A percentile compares a stretch with the other conserved stretches of the same genome.
Conservation (phyloP, 2,888 invertebrate genomes). For the Stenotaenia linearis region DNA sequence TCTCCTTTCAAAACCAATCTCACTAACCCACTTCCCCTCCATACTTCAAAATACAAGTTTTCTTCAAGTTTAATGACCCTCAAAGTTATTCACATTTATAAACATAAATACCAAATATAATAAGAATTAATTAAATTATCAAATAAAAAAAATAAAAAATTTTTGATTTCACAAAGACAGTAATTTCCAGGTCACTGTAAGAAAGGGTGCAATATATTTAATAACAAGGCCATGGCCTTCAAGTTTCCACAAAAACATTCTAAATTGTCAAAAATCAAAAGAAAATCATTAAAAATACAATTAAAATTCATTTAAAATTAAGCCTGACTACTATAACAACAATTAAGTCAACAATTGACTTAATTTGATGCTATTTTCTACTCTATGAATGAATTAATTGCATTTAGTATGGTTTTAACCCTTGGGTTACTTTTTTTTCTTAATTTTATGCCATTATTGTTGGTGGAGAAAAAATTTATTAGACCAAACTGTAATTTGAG, state of each 20-base stretch:
- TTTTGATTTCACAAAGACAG: background rate
- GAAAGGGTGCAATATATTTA: background rate
- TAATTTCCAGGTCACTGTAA: background rate
- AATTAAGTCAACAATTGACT: too few relatives aligned
- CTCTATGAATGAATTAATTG: background rate
- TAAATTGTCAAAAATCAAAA: background rate
- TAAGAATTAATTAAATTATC: background rate
- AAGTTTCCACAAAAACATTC: background rate
- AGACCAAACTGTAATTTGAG: background rate
- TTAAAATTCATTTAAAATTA: background rate
- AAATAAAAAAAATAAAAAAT: background rate
- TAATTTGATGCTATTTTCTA: too few relatives aligned
- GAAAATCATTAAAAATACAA: background rate
- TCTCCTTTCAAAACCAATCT: too few relatives aligned
- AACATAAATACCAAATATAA: background rate
- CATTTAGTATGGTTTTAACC: background rate
- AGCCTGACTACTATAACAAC: too few relatives aligned
- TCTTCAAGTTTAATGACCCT: too few relatives aligned
- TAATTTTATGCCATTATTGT: background rate
- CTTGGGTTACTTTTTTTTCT: background rate
- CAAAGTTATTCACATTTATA: too few relatives aligned
- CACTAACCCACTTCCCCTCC: too few relatives aligned
- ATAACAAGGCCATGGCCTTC: constrained; percentile 1
- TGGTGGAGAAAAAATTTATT: background rate
- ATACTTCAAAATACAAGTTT: too few relatives aligned